Percentiles rank a stretch among this genome's conserved stretches.
phyloP scores from a whole-genome alignment of 2,113 vertebrate species.

The Callocephalon fimbriatum region DNA sequence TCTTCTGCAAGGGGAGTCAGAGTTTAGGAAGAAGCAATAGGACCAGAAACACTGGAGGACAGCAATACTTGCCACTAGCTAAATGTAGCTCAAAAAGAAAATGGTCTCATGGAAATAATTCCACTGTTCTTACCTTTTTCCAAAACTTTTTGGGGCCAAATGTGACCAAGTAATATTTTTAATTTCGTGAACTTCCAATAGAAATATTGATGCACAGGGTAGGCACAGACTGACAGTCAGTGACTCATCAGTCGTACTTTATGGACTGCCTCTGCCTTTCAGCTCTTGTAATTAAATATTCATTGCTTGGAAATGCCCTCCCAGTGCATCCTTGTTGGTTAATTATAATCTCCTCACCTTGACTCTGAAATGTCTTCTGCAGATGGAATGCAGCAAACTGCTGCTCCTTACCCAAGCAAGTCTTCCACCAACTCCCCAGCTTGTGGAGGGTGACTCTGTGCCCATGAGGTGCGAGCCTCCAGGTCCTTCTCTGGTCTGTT shows the following conservation, averaged over 20 bases:
- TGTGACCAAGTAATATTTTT: neutral
- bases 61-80: neutral
- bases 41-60: neutral
- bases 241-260: slow-evolving; percentile 39
- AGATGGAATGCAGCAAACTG: neutral
- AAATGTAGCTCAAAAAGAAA: neutral
- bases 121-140: neutral
- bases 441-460: neutral
- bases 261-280: neutral
- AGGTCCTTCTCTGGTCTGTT: neutral
- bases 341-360: neutral
- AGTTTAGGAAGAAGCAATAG: neutral
- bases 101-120: neutral
- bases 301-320: slow-evolving; percentile 11
- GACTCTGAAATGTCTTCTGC: neutral
- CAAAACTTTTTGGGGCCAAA: neutral
- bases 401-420: neutral
- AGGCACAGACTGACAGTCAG: neutral
- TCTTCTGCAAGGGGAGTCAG: neutral
- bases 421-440: neutral
- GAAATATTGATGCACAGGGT: neutral
- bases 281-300: slow-evolving; percentile 13
- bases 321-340: neutral
- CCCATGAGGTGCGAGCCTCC: fast-evolving
- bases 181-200: neutral